Percentiles rank a stretch among this genome's conserved stretches.
Conservation (phyloP, 1,140 invertebrate species). For the Zaprionus africanus region DNA sequence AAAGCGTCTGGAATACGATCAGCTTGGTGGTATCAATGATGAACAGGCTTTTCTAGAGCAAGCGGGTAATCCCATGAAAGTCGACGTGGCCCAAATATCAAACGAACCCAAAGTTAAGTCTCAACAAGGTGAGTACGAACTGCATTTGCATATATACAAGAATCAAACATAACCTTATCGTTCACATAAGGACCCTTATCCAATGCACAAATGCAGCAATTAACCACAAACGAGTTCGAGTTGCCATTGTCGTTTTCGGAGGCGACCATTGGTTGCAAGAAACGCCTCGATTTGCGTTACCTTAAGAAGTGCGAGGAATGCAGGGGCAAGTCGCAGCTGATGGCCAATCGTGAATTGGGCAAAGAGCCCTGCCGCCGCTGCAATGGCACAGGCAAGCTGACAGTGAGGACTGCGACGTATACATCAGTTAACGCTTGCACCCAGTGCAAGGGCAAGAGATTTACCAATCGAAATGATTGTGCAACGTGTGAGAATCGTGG, state of each 20-base stretch:
- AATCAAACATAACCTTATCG: neutral
- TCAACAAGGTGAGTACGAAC: neutral
- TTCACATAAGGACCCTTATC: neutral
- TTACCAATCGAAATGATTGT: constrained; percentile 73
- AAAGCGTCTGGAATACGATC: constrained; percentile 91
- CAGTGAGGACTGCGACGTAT: constrained; percentile 62
- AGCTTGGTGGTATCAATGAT: constrained; percentile 66
- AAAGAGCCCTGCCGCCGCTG: constrained; percentile 76
- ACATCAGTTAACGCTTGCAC: constrained; percentile 48
- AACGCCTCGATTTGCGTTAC: constrained; percentile 62
- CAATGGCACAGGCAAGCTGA: constrained; percentile 68
- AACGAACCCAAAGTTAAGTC: neutral
- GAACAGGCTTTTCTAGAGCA: constrained; percentile 70
- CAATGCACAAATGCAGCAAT: constrained; percentile 53
- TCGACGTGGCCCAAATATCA: constrained; percentile 24
- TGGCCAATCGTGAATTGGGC: constrained; percentile 57
- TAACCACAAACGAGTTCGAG: constrained; percentile 52
- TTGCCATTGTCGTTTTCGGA: constrained; percentile 65
- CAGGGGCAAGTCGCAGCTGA: constrained; percentile 72
- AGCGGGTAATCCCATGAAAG: constrained; percentile 59
- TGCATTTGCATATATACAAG: neutral
- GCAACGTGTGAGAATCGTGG: constrained; percentile 71
- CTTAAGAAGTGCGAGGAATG: constrained; percentile 70
- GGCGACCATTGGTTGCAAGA: constrained; percentile 71
- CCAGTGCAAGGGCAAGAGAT: constrained; percentile 74